Conservation (phyloP, 2,797 vertebrate species). For the Amblyraja radiata region DNA sequence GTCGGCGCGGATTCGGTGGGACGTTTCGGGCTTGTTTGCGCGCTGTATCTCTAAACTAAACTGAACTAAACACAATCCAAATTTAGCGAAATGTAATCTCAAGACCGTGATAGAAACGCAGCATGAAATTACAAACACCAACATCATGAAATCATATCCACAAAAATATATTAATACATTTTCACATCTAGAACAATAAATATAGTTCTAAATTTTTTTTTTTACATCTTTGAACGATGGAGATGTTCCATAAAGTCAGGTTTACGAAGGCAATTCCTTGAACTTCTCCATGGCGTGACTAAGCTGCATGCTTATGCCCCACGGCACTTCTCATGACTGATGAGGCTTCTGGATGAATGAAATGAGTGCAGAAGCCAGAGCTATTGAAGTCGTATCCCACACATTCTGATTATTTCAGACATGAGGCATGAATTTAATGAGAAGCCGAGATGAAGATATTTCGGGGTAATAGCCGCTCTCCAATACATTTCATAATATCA, state of each 20-base stretch:
- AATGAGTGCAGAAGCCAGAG: background rate
- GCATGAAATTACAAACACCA: background rate
- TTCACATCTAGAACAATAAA: background rate
- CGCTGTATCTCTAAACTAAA: too few relatives aligned
- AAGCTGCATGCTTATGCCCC: background rate
- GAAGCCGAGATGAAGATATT: slow-evolving; percentile 19
- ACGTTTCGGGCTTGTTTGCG: too few relatives aligned
- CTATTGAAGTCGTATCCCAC: background rate
- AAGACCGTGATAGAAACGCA: background rate
- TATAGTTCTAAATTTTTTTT: background rate
- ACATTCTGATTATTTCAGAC: slow-evolving; percentile 30
- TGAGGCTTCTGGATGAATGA: background rate
- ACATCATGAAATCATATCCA: background rate
- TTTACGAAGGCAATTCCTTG: background rate
- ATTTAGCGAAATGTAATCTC: too few relatives aligned
- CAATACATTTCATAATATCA: slow-evolving; percentile 29
- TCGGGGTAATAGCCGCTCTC: background rate
- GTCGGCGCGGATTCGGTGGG: too few relatives aligned
- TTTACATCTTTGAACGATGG: background rate
- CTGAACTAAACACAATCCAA: background rate
- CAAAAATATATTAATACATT: background rate
- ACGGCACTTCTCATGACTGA: background rate
- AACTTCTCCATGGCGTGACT: background rate
- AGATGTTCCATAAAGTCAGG: background rate
- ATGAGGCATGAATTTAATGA: slow-evolving; percentile 32